phyloP scores from a whole-genome alignment of 1,140 invertebrate species.

The Trichonephila clavata region DNA sequence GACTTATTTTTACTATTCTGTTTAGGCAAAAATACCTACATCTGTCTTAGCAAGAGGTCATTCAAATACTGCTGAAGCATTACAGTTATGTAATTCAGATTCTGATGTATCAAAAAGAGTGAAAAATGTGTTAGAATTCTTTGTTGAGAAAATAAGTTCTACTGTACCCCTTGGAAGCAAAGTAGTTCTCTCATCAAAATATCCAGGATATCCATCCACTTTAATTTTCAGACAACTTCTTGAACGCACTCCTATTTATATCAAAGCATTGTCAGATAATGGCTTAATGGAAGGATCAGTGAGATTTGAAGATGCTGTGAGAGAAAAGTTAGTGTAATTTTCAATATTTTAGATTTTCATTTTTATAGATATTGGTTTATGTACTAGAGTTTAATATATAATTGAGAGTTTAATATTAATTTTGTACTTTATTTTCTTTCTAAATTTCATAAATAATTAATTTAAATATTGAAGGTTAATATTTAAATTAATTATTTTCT shows the following conservation, averaged over 20 bases:
- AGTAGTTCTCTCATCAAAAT: background rate
- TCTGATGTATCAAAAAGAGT: conserved; percentile 32
- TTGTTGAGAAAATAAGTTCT: conserved; percentile 43
- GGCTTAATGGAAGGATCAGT: conserved; percentile 66
- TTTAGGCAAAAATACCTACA: conserved; percentile 56
- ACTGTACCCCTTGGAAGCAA: conserved; percentile 53
- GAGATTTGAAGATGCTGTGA: conserved; percentile 54
- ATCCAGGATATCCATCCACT: conserved; percentile 54
- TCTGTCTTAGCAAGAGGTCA: conserved; percentile 55
- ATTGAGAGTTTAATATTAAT: too few relatives aligned
- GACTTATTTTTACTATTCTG: background rate
- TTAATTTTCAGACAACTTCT: conserved; percentile 61
- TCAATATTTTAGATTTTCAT: too few relatives aligned
- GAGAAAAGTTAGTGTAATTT: conserved; percentile 29
- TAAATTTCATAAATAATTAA: too few relatives aligned
- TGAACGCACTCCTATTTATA: conserved; percentile 23
- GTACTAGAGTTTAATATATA: too few relatives aligned
- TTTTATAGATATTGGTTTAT: too few relatives aligned
- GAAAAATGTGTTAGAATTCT: background rate
- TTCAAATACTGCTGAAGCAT: conserved; percentile 51
- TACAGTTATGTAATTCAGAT: conserved; percentile 37
- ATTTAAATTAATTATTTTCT: too few relatives aligned
- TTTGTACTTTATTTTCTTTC: too few relatives aligned
- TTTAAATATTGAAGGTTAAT: too few relatives aligned
- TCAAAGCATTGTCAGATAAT: conserved; percentile 37